Conservation (phyloP, 2,888 invertebrate genomes). For the Emmelina monodactyla region DNA sequence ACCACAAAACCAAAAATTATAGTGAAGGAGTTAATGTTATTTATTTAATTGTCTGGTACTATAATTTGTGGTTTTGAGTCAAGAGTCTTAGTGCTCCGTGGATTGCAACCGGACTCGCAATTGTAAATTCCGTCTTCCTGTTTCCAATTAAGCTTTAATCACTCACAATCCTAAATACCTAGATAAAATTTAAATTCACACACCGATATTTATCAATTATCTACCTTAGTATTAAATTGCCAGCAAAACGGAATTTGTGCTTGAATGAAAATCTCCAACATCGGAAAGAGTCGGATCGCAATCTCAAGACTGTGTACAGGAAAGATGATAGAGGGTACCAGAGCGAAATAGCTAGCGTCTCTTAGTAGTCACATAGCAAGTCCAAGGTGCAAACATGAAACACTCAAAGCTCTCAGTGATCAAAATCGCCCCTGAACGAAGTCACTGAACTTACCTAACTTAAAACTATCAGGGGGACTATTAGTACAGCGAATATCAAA, state of each 20-base stretch:
- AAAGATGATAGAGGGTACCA: slow-evolving; percentile 63
- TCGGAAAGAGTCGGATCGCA: slow-evolving; percentile 55
- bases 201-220: not conserved
- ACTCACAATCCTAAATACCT: not conserved
- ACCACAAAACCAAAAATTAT: not conserved
- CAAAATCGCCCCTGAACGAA: slow-evolving; percentile 37
- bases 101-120: slow-evolving; percentile 66
- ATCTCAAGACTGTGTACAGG: slow-evolving; percentile 59
- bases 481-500: not conserved
- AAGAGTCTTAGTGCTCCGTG: slow-evolving; percentile 67
- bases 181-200: not conserved
- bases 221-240: too few species aligned
- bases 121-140: slow-evolving; percentile 24
- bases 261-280: slow-evolving; percentile 23
- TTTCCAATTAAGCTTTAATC: not conserved
- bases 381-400: slow-evolving; percentile 69
- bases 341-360: slow-evolving; percentile 65
- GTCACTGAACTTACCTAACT: slow-evolving; percentile 56
- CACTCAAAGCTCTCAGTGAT: slow-evolving; percentile 67
- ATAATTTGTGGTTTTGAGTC: slow-evolving; percentile 15
- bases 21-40: too few species aligned
- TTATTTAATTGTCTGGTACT: too few species aligned
- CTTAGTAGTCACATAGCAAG: slow-evolving; percentile 65
- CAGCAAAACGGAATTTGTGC: not conserved
- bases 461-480: slow-evolving; percentile 35